phyloP scores from a whole-genome alignment of 2,888 invertebrate genomes.

The Netelia fuscicornis region DNA sequence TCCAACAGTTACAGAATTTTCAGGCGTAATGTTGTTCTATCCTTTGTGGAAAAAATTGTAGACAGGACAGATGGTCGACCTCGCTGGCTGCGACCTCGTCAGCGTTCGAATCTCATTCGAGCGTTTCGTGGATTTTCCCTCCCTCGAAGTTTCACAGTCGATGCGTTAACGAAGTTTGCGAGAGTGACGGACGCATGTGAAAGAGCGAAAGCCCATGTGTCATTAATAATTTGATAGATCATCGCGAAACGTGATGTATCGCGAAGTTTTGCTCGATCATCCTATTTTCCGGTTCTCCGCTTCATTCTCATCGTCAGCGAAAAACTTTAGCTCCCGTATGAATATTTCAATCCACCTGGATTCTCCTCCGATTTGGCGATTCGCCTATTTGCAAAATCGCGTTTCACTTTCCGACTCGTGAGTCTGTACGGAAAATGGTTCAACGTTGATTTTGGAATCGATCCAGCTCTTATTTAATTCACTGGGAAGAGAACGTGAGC shows the following conservation, averaged over 20 bases:
- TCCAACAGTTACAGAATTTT: no score
- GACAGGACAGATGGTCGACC: neutral
- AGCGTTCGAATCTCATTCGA: neutral
- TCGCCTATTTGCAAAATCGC: neutral
- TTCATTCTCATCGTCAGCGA: conserved; percentile 2
- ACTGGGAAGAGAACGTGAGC: conserved; percentile 2
- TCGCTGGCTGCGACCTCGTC: conserved; percentile 29
- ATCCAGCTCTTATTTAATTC: conserved; percentile 18
- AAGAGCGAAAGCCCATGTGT: conserved; percentile 38
- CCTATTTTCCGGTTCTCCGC: neutral
- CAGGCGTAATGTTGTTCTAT: no score
- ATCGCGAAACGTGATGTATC: conserved; percentile 11
- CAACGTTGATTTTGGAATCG: conserved; percentile 43
- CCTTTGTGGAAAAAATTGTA: no score
- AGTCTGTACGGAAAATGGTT: neutral
- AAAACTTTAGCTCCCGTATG: neutral
- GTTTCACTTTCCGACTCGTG: neutral
- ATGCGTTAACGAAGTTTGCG: conserved; percentile 55
- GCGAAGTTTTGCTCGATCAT: neutral
- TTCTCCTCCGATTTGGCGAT: neutral
- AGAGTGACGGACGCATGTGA: conserved; percentile 19
- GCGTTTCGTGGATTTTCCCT: conserved; percentile 16
- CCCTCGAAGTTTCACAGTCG: neutral
- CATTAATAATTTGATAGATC: conserved; percentile 49
- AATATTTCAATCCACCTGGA: neutral